Evolutionary conservation across 2,797 vertebrate species (phyloP).

Genomic region (Poeciliopsis infans): DNA sequence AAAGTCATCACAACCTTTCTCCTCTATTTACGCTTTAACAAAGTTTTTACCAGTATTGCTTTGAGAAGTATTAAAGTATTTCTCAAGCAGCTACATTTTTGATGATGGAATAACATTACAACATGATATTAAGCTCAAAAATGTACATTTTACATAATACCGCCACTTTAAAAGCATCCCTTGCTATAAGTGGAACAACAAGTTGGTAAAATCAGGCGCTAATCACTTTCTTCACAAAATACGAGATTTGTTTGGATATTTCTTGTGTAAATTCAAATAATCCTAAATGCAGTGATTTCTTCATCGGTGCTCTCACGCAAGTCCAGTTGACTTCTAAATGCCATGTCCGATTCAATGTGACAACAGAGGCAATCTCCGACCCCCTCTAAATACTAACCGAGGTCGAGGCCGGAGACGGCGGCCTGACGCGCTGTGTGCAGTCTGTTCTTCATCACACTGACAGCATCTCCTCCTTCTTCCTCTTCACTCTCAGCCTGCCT

Average conservation of each 20-base stretch:
- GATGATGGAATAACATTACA: too few relatives aligned
- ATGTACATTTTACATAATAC: too few relatives aligned
- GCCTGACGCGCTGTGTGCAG: constrained; percentile 30
- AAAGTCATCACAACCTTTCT: too few relatives aligned
- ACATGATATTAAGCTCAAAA: too few relatives aligned
- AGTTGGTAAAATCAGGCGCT: neutral
- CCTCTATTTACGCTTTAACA: too few relatives aligned
- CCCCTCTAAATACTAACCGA: constrained; percentile 49
- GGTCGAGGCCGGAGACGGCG: constrained; percentile 35
- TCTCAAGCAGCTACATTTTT: too few relatives aligned
- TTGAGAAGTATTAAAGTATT: too few relatives aligned
- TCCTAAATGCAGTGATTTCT: neutral
- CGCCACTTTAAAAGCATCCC: too few relatives aligned
- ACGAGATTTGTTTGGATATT: neutral
- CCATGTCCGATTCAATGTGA: neutral
- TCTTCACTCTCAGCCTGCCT: constrained; percentile 25
- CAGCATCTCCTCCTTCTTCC: constrained; percentile 61
- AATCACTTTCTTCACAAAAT: neutral
- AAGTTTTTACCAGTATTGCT: too few relatives aligned
- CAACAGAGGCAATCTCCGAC: constrained; percentile 21
- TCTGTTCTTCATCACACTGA: constrained; percentile 64
- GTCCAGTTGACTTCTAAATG: neutral
- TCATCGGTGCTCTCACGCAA: neutral
- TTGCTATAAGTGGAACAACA: neutral
- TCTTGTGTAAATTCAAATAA: neutral